Evolutionary conservation across 2,888 invertebrate species (phyloP).

Genomic region (Prosopocoilus inquinatus): DNA sequence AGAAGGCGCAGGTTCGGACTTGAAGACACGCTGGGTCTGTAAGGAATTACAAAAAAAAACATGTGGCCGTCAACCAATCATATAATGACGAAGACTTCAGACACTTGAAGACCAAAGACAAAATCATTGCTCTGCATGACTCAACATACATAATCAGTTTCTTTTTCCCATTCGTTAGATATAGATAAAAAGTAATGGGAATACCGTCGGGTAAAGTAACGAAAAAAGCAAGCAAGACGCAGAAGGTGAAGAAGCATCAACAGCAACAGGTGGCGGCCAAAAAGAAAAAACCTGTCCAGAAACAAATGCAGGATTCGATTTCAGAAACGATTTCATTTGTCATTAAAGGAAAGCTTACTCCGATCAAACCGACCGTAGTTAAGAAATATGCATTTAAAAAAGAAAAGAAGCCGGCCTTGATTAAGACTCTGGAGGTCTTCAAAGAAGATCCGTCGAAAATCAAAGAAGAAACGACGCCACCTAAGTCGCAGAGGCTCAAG

Average conservation of each 20-base stretch:
- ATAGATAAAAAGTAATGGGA: slow-evolving; percentile 16
- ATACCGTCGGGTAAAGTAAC: slow-evolving; percentile 20
- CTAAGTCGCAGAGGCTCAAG: background rate
- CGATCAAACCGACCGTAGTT: slow-evolving; percentile 36
- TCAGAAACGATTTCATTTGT: slow-evolving; percentile 48
- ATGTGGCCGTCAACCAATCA: no score
- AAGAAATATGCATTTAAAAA: slow-evolving; percentile 14
- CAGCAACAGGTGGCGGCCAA: slow-evolving; percentile 27
- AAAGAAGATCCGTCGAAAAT: slow-evolving; percentile 30
- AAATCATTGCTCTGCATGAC: background rate
- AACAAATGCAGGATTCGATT: slow-evolving; percentile 40
- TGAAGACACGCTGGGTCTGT: no score
- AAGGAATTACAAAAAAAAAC: no score
- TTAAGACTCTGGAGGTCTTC: slow-evolving; percentile 29
- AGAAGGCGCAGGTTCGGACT: slow-evolving; percentile 41
- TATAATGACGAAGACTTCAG: no score
- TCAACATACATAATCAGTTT: slow-evolving; percentile 12
- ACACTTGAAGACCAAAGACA: background rate
- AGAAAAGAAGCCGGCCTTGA: slow-evolving; percentile 27
- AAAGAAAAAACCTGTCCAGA: slow-evolving; percentile 34
- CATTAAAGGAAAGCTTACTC: slow-evolving; percentile 46
- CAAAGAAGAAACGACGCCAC: background rate
- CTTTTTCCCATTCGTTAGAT: slow-evolving; percentile 7
- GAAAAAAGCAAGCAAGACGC: slow-evolving; percentile 27
- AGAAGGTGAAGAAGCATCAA: slow-evolving; percentile 24